phyloP scores from a whole-genome alignment of 2,797 vertebrate genomes.

The Psittacula echo region DNA sequence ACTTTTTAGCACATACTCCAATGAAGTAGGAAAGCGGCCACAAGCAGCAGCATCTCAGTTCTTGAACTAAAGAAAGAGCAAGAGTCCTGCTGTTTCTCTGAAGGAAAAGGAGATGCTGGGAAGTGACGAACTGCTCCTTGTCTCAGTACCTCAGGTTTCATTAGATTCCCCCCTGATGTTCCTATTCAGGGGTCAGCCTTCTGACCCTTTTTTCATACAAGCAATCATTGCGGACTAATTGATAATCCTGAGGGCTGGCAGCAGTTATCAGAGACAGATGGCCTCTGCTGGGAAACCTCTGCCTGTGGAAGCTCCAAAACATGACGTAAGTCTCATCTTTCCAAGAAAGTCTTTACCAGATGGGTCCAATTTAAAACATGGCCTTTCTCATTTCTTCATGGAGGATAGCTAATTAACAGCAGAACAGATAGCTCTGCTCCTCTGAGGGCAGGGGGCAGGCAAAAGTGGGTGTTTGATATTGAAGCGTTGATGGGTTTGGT shows the following conservation, averaged over 20 bases:
- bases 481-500: not conserved
- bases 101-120: not conserved
- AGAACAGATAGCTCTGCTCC: not conserved
- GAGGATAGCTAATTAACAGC: not conserved
- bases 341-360: not conserved
- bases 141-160: not conserved
- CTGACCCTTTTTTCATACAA: not conserved
- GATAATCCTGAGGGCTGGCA: not conserved
- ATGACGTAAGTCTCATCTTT: not conserved
- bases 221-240: not conserved
- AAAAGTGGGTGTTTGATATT: not conserved
- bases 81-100: not conserved
- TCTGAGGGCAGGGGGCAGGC: constrained; percentile 7
- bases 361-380: not conserved
- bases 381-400: not conserved
- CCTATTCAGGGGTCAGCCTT: not conserved
- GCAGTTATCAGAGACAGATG: not conserved
- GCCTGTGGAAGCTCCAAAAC: not conserved
- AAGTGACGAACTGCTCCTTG: fast-evolving
- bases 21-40: fast-evolving
- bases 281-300: not conserved
- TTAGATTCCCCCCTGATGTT: not conserved
- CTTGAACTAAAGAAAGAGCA: not conserved
- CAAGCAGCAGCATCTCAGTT: not conserved
- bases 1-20: fast-evolving